Percentiles rank a stretch among this genome's conserved stretches.
phyloP scores from a whole-genome alignment of 2,113 vertebrate genomes.

The Pachycephala philippinensis region DNA sequence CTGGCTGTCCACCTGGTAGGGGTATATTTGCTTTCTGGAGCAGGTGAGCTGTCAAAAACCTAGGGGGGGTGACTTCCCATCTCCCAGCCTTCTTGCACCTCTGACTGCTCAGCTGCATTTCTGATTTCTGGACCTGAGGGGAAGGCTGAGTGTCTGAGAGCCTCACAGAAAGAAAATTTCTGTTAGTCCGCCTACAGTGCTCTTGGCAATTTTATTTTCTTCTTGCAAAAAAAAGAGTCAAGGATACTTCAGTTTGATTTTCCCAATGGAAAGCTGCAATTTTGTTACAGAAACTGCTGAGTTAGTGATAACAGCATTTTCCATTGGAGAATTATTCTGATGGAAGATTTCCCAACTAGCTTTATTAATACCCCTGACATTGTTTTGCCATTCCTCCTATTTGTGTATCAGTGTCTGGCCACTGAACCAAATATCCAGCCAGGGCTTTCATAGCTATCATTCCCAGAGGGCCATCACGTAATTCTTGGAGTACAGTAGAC shows the following conservation, averaged over 20 bases:
- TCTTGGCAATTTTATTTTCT: not conserved
- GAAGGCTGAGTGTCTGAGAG: not conserved
- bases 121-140: not conserved
- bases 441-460: conserved; percentile 3
- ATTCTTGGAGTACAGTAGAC: conserved; percentile 55
- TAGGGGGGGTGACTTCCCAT: not conserved
- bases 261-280: conserved; percentile 31
- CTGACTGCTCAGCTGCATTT: not conserved
- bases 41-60: not conserved
- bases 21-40: not conserved
- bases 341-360: conserved; percentile 49
- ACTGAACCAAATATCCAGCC: conserved; percentile 27
- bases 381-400: conserved; percentile 52
- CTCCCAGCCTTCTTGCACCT: not conserved
- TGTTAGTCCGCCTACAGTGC: not conserved
- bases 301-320: conserved; percentile 26
- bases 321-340: conserved; percentile 39
- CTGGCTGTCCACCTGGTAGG: not conserved
- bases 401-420: conserved; percentile 37
- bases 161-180: not conserved
- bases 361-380: conserved; percentile 62
- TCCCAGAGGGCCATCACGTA: conserved; percentile 31
- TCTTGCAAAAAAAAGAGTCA: not conserved
- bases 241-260: conserved; percentile 17
- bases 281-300: conserved; percentile 41